Evolutionary conservation across 2,113 vertebrate genomes (phyloP).

Genomic region (Saimiri boliviensis): DNA sequence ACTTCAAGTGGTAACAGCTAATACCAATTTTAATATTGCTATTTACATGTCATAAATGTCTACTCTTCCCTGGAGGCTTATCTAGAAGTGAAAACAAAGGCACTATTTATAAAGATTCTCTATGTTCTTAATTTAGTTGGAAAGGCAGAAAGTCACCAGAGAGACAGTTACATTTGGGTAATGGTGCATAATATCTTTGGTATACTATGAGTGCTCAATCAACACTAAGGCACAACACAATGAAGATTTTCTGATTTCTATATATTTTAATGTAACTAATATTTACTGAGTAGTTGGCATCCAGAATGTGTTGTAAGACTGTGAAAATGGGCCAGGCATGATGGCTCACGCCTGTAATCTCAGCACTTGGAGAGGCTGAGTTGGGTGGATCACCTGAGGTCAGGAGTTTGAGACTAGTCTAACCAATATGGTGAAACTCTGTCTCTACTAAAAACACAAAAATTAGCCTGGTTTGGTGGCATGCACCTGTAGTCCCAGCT

Average conservation of each 20-base stretch:
- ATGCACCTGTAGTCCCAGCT: too few relatives aligned
- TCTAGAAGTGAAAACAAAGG: slow-evolving; percentile 57
- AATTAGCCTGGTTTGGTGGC: too few relatives aligned
- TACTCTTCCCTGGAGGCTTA: slow-evolving; percentile 1
- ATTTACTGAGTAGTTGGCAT: neutral
- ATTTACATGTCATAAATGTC: slow-evolving; percentile 47
- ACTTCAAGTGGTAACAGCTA: slow-evolving; percentile 13
- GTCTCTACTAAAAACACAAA: too few relatives aligned
- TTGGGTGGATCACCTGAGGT: too few relatives aligned
- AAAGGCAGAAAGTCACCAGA: slow-evolving; percentile 14
- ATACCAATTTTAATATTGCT: slow-evolving; percentile 47
- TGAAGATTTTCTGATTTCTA: neutral
- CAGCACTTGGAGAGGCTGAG: too few relatives aligned
- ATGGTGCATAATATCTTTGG: neutral
- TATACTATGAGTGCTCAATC: neutral
- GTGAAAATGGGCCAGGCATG: too few relatives aligned
- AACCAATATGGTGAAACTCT: too few relatives aligned
- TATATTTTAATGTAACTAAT: slow-evolving; percentile 17
- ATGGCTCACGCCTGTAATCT: too few relatives aligned
- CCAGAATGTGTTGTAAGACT: neutral
- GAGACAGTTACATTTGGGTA: neutral
- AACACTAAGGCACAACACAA: neutral
- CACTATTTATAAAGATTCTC: slow-evolving; percentile 40
- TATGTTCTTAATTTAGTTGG: slow-evolving; percentile 55
- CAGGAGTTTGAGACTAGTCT: too few relatives aligned